A percentile compares a stretch with the other conserved stretches of the same genome.
These are phyloP conservation scores for Casuarius casuarius DNA, from an alignment of 2,113 vertebrate genomes.

Conservation along the genomic window DNA sequence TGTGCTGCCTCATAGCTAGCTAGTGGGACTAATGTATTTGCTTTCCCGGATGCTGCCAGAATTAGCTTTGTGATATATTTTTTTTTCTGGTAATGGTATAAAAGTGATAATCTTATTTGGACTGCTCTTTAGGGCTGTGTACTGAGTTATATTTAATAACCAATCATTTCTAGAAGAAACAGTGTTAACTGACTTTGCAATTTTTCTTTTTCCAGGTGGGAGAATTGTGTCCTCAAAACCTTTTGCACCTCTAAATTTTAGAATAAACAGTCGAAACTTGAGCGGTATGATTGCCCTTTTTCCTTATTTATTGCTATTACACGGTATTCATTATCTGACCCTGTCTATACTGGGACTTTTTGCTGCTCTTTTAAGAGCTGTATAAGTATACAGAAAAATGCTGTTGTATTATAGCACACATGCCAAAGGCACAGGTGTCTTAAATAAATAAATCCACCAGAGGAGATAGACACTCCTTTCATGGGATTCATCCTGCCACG, in stretches of 20 bases:
- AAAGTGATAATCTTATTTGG: neutral
- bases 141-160: neutral
- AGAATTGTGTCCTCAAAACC: slow-evolving; percentile 99
- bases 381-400: neutral
- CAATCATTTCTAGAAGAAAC: neutral
- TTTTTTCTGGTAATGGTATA: neutral
- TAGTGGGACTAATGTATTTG: neutral
- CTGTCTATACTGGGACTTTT: neutral
- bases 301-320: neutral
- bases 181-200: neutral
- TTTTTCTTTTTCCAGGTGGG: slow-evolving; percentile 82
- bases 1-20: neutral
- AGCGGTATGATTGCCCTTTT: slow-evolving; percentile 84
- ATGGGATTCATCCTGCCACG: neutral
- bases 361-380: neutral
- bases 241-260: slow-evolving; percentile 98
- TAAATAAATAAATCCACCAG: neutral
- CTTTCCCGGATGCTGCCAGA: neutral
- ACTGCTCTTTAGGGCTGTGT: neutral
- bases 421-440: neutral
- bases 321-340: neutral
- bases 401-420: neutral
- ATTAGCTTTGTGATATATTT: neutral
- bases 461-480: neutral
- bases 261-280: slow-evolving; percentile 99